These are phyloP conservation scores for Typhlomys cinereus DNA, from an alignment of 2,113 vertebrate genomes.

Conservation along the genomic window DNA sequence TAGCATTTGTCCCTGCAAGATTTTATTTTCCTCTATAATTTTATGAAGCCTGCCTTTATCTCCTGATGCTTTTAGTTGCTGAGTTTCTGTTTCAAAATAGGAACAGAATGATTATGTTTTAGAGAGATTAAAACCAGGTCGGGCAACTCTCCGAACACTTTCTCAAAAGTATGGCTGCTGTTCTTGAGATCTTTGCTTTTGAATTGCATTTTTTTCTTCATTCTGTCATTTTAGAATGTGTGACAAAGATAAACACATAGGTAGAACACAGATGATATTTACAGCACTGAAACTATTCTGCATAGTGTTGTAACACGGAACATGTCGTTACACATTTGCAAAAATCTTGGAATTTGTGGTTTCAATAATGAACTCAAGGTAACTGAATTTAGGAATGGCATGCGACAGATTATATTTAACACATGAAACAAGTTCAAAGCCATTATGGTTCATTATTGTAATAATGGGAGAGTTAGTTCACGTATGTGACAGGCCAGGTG, in stretches of 20 bases:
- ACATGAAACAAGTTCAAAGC: neutral
- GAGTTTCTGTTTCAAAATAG: neutral
- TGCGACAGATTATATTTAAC: neutral
- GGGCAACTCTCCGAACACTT: neutral
- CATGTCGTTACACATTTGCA: neutral
- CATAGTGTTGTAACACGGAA: neutral
- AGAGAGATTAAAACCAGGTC: neutral
- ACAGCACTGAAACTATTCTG: neutral
- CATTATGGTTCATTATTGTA: neutral
- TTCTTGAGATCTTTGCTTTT: neutral
- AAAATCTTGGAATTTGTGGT: neutral
- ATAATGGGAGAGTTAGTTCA: accelerated
- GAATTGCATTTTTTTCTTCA: neutral
- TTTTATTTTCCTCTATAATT: neutral
- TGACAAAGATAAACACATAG: neutral
- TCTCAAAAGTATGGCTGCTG: neutral
- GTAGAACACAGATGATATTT: neutral
- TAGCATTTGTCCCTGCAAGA: neutral
- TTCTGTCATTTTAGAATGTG: neutral
- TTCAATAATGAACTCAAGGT: neutral
- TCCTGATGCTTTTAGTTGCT: neutral
- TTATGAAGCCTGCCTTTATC: neutral
- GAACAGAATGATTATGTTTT: neutral
- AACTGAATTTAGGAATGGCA: neutral
- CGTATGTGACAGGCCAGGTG: accelerated